phyloP scores from a whole-genome alignment of 2,888 invertebrate genomes.

The Ptycholaimellus sp. region DNA sequence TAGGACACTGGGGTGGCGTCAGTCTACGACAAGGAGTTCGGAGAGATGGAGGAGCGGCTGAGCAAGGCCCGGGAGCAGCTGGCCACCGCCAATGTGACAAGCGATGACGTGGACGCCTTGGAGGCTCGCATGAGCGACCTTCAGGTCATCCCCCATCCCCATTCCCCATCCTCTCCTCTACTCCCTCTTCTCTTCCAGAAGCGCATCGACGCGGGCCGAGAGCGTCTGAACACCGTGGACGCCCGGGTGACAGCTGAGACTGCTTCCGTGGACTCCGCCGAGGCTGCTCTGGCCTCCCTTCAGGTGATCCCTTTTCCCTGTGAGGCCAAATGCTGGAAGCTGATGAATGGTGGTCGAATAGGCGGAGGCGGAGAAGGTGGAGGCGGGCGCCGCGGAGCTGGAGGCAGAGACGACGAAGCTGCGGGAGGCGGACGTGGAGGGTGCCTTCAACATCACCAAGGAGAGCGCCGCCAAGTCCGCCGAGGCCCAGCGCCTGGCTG shows the following conservation, averaged over 20 bases:
- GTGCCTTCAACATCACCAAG: slow-evolving; percentile 65
- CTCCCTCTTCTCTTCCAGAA: no score
- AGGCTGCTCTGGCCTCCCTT: slow-evolving; percentile 20
- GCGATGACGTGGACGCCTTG: slow-evolving; percentile 31
- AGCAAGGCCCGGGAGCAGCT: slow-evolving; percentile 52
- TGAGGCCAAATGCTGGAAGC: background rate
- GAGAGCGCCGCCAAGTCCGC: slow-evolving; percentile 41
- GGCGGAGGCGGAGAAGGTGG: slow-evolving; percentile 32
- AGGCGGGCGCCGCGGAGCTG: slow-evolving; percentile 46
- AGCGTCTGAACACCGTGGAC: slow-evolving; percentile 13
- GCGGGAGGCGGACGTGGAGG: slow-evolving; percentile 19
- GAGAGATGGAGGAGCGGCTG: slow-evolving; percentile 61
- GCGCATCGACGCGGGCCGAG: slow-evolving; percentile 9
- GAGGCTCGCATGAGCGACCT: slow-evolving; percentile 30
- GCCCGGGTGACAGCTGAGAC: slow-evolving; percentile 12
- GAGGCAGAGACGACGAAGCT: slow-evolving; percentile 52
- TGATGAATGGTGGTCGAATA: background rate
- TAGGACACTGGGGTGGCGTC: slow-evolving; percentile 79
- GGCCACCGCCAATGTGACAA: slow-evolving; percentile 47
- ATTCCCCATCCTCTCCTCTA: no score
- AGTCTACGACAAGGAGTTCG: slow-evolving; percentile 80
- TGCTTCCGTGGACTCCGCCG: slow-evolving; percentile 17
- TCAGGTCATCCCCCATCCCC: no score
- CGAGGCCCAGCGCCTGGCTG: slow-evolving; percentile 30
- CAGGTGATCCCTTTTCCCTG: slow-evolving; percentile 8